Conservation (phyloP, 2,113 vertebrate species). For the Bothrops jararaca region DNA sequence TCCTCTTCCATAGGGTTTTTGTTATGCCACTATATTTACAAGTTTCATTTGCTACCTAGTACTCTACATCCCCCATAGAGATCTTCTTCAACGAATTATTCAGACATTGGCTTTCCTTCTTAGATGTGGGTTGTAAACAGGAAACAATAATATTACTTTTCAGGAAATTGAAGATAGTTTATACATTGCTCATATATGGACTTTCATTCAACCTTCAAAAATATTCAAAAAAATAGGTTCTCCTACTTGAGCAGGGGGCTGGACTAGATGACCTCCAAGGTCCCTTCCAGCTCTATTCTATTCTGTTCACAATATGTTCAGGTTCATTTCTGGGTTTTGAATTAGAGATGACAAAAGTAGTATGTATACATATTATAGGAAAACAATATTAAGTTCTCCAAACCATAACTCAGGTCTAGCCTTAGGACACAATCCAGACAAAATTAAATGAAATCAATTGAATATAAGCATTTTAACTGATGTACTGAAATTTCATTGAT, state of each 20-base stretch:
- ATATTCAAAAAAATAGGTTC: too few relatives aligned
- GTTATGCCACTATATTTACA: neutral
- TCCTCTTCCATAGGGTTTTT: neutral
- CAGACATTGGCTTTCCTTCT: neutral
- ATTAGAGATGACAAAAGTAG: neutral
- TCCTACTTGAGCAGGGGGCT: too few relatives aligned
- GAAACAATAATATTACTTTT: neutral
- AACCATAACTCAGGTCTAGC: neutral
- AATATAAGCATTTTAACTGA: neutral
- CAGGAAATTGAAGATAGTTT: neutral
- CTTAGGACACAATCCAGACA: neutral
- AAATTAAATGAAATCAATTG: constrained; percentile 22
- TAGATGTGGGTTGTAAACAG: neutral
- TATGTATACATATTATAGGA: neutral
- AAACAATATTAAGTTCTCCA: neutral
- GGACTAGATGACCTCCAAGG: too few relatives aligned
- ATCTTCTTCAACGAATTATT: neutral
- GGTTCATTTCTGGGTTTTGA: neutral
- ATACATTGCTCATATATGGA: neutral
- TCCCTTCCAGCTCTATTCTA: too few relatives aligned
- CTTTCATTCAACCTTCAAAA: neutral
- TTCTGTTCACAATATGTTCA: neutral
- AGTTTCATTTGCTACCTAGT: neutral
- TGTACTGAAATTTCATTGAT: constrained; percentile 19
- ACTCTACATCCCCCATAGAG: neutral